Evolutionary conservation across 1,140 invertebrate species (phyloP), one percentile per base, ranked within the genome.

Genomic region (Apis laboriosa): DNA sequence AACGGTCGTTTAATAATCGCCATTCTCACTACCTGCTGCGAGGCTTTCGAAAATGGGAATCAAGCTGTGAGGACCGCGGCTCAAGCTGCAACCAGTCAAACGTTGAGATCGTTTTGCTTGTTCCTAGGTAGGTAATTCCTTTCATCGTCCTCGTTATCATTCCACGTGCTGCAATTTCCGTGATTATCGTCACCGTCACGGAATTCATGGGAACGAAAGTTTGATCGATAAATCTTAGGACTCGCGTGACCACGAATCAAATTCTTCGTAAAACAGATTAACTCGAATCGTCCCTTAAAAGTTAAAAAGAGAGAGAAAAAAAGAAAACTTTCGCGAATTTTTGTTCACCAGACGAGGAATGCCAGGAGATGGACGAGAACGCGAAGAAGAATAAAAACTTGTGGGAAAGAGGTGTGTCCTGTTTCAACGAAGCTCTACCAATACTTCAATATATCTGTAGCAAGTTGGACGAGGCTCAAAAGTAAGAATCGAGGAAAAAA

Each of bases 381-480:
- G 94, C 95, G 28, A 94, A 94, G 80, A 93, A 94, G 85, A 95
- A 95, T 84, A 95, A 95, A 89, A 95, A 94, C 90, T 95, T 95
- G 19, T 95, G 95, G 60, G 95, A 96, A 84, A 96, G 96, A 68
- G 97, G 97, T 5, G 97, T 97, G 1, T 96, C 97, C n/a, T 97
- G 97, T 86, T 98, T 97, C 92, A 98, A 98, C 91, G 98, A 99
- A 94, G 96, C 97, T 1, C 96, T 98, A 83, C 97, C 97, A 0
- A 97, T 99, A 73, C 96, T 98, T 92, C 97, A 98, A 86, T 98
- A 97, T 90, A 96, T 98, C 67, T 98, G 97, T 92, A 97, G 97
- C 87, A 96, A 97, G 88, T 93, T 99, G 15, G 96, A 97, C 77
- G 97, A 97, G 93, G 96, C 96, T 24, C 97, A 97, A 93, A 95